Percentiles rank a stretch among this genome's conserved stretches.
These are phyloP conservation scores for Calonectris borealis DNA, from an alignment of 2,113 vertebrate genomes.

Conservation along the genomic window DNA sequence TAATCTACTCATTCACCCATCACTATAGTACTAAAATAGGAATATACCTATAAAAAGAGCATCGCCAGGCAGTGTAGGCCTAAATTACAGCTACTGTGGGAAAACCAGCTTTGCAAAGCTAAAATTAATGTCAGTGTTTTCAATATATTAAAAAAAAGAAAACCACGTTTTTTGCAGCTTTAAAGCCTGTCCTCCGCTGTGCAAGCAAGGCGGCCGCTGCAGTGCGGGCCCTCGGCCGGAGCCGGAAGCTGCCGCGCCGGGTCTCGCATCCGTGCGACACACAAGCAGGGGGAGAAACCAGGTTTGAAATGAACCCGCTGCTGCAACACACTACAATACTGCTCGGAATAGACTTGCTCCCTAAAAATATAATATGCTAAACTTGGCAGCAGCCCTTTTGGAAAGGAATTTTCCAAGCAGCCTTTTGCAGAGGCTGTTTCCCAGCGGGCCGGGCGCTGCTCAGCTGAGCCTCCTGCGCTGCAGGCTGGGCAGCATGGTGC, in stretches of 20 bases:
- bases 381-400: slow-evolving; percentile 41
- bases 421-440: slow-evolving; percentile 30
- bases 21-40: slow-evolving; percentile 47
- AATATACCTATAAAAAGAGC: slow-evolving; percentile 62
- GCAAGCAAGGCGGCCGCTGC: neutral
- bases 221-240: neutral
- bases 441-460: neutral
- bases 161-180: neutral
- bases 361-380: slow-evolving; percentile 41
- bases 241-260: neutral
- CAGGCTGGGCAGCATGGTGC: neutral
- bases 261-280: accelerated
- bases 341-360: slow-evolving; percentile 30
- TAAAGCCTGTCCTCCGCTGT: neutral
- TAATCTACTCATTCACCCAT: slow-evolving; percentile 57
- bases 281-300: neutral
- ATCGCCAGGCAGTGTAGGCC: slow-evolving; percentile 48
- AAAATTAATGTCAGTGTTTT: slow-evolving; percentile 40
- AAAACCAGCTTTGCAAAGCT: slow-evolving; percentile 36
- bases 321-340: neutral
- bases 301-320: neutral
- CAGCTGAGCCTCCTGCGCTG: neutral
- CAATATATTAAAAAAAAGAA: neutral
- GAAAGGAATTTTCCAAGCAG: slow-evolving; percentile 62
- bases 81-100: slow-evolving; percentile 43